Base-by-base conservation (phyloP, 2,797 vertebrate species). In the Cichlasoma orientale region DNA sequence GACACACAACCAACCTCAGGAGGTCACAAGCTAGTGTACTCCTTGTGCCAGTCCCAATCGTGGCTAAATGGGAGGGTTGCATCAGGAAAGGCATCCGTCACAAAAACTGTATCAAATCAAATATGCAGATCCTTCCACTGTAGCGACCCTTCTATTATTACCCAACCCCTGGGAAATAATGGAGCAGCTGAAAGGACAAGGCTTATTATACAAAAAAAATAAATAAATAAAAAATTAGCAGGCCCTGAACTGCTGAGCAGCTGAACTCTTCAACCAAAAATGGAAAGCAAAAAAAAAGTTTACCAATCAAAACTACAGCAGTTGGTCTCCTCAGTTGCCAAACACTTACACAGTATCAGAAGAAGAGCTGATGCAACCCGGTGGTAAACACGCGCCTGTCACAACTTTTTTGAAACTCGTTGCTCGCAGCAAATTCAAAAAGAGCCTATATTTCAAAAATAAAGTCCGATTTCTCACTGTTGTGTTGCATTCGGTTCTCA, bases 391-490 rank as follows among this genome's bases (percentile, higher is more conserved):
- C 6, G 13, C 5, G 5, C 53, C 21, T 54, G 53, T 54, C 53
- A 44, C 16, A 66, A 12, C 23, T 7, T 66, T 66, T 47, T 27
- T 41, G 3, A 66, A 12, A 66, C 14, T 44, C 21, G 16, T 8
- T 25, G 21, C 59, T 44, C 18, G 36, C 21, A 33, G 7, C 7
- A 8, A 33, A 33, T 41, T 44, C 41, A 1, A 63, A 44, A 63
- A 23, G 8, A 41, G 13, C 47, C 47, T 8, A 0, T 2, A 4
- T 50, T 50, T 13, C 3, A 1, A 1, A n/a, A 21, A 25, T 0
- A 41, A 25, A 29, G 3, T 19, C 38, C 27, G 4, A 66, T 2
- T 47, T 66, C 16, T 66, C 14, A 44, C 41, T 63, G 23, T 44
- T 25, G 36, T 0, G 19, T 12, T 23, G 23, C 14, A 11, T 44